Evolutionary conservation across 2,888 invertebrate species (phyloP).

Genomic region (Kryphioiulus occultus): DNA sequence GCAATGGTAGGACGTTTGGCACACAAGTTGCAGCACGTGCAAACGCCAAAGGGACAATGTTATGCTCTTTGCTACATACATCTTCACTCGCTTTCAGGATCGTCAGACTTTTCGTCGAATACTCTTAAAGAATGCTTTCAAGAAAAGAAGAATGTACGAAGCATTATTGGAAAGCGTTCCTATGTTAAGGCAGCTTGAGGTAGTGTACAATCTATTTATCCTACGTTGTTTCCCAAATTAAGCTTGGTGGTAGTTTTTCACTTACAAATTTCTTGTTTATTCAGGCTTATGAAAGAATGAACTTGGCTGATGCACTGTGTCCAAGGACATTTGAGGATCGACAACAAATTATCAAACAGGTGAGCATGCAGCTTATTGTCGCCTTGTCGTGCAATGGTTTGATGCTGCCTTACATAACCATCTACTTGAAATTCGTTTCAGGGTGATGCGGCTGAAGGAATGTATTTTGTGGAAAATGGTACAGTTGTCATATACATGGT

Average conservation of each 20-base stretch:
- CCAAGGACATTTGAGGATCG: slow-evolving; percentile 79
- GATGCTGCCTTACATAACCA: not conserved
- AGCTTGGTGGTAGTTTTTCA: slow-evolving; percentile 41
- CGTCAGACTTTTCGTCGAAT: slow-evolving; percentile 95
- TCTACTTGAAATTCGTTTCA: slow-evolving; percentile 55
- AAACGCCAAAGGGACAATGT: no score
- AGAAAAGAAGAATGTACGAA: slow-evolving; percentile 98
- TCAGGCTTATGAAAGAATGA: slow-evolving; percentile 94
- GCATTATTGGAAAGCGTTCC: slow-evolving; percentile 91
- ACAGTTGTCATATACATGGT: slow-evolving; percentile 84
- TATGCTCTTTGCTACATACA: not conserved
- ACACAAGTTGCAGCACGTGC: no score
- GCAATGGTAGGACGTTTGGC: slow-evolving; percentile 78
- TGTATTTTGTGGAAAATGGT: slow-evolving; percentile 98
- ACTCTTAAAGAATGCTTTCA: slow-evolving; percentile 94
- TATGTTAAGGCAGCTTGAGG: slow-evolving; percentile 94
- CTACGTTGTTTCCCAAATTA: not conserved
- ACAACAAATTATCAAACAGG: slow-evolving; percentile 88
- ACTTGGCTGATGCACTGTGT: slow-evolving; percentile 92
- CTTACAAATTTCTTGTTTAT: slow-evolving; percentile 53
- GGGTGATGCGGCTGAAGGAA: slow-evolving; percentile 92
- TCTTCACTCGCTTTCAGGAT: slow-evolving; percentile 66
- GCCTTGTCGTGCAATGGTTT: not conserved
- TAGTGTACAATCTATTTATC: slow-evolving; percentile 61
- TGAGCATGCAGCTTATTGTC: slow-evolving; percentile 54